Conservation (phyloP, 92 coral and sea anemone species). For the Pocillopora grandis region DNA sequence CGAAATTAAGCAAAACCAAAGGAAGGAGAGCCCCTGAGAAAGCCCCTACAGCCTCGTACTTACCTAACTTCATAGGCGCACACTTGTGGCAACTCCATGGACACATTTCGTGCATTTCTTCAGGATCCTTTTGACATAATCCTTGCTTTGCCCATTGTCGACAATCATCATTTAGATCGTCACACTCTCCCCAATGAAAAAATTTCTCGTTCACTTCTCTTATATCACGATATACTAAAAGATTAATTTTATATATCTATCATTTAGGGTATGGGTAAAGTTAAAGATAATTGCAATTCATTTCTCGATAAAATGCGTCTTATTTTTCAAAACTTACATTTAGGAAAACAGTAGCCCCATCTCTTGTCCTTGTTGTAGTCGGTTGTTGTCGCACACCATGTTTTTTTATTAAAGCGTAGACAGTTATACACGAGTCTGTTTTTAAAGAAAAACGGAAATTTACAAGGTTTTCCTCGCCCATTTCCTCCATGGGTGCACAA, state of each 20-base stretch:
- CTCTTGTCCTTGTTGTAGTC: conserved; percentile 43
- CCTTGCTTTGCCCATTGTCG: conserved; percentile 36
- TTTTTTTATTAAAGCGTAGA: conserved; percentile 10
- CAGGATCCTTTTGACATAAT: conserved; percentile 18
- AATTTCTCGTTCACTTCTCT: conserved; percentile 28
- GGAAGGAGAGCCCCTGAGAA: no score
- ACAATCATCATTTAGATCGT: conserved; percentile 44
- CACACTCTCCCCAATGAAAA: conserved; percentile 63
- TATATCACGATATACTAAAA: conserved; percentile 44
- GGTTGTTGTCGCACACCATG: conserved; percentile 45
- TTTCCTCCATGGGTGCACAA: conserved; percentile 45
- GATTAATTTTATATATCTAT: not conserved
- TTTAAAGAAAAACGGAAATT: conserved; percentile 42
- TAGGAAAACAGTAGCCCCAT: conserved; percentile 59
- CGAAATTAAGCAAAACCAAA: no score
- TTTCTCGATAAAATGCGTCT: not conserved
- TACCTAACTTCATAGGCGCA: conserved; percentile 48
- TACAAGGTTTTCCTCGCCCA: conserved; percentile 25
- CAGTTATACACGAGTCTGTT: conserved; percentile 18
- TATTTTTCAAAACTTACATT: conserved; percentile 21
- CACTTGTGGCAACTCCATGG: conserved; percentile 69
- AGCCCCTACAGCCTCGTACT: not conserved
- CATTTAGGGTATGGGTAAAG: not conserved
- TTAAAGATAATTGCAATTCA: not conserved
- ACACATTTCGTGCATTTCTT: conserved; percentile 28